Percentiles rank a stretch among this genome's conserved stretches.
phyloP scores from a whole-genome alignment of 2,797 vertebrate genomes.

The Denticeps clupeoides region DNA sequence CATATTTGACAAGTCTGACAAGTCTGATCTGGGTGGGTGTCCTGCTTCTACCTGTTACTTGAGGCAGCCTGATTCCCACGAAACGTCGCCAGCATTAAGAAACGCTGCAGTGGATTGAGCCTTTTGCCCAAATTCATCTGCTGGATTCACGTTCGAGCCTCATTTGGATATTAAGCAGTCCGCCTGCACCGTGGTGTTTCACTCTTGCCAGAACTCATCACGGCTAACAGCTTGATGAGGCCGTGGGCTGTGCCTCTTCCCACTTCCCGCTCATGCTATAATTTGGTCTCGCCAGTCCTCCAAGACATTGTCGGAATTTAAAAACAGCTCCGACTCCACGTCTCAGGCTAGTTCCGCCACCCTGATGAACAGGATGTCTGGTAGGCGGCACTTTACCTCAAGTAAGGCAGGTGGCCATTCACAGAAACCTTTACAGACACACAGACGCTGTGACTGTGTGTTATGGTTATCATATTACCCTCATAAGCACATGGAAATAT shows the following conservation, averaged over 20 bases:
- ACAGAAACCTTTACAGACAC: not conserved
- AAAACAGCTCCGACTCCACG: constrained; percentile 3
- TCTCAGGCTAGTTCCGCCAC: constrained; percentile 10
- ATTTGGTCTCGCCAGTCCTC: constrained; percentile 18
- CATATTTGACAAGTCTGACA: too few relatives aligned
- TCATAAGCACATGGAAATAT: not conserved
- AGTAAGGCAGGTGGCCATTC: not conserved
- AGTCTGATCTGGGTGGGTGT: too few relatives aligned
- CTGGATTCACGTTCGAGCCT: constrained; percentile 19
- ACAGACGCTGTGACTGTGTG: not conserved
- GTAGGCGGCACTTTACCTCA: not conserved
- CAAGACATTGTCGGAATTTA: constrained; percentile 17
- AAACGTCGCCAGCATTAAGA: too few relatives aligned
- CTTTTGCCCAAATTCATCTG: too few relatives aligned
- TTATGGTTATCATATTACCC: constrained; percentile 1
- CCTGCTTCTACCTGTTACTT: too few relatives aligned
- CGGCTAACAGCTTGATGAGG: constrained; percentile 7
- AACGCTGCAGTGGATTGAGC: too few relatives aligned
- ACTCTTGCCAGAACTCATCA: constrained; percentile 15
- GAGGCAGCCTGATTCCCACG: too few relatives aligned
- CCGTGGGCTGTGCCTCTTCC: constrained; percentile 8
- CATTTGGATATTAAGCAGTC: constrained; percentile 16
- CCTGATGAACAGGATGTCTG: not conserved
- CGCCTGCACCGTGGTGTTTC: constrained; percentile 16
- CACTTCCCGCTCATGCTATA: constrained; percentile 15